Base-by-base conservation (phyloP, 2,113 vertebrate genomes). In the Melanotaenia duboulayi region DNA sequence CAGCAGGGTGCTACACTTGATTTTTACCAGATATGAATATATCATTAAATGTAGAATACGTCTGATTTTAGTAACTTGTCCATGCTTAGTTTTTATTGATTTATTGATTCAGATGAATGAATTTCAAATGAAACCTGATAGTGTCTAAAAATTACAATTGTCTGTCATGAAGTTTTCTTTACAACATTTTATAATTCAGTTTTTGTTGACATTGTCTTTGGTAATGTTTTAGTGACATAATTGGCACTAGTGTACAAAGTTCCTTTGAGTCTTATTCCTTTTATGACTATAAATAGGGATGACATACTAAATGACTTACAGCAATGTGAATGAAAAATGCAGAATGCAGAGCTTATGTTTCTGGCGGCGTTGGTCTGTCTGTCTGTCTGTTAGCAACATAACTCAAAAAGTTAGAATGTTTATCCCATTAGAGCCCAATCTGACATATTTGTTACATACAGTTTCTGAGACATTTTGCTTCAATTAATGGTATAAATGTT, bases 1-100 rank as follows among this genome's bases (percentile, higher is more conserved):
- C 40, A 56, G 32, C 46, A 42, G 14, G 46, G 12, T 73, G 72
- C 54, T 58, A 14, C 4, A 70, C 32, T 49, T 17, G 24, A 61
- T 62, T 49, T 56, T 32, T 14, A 14, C 14, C 3, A 42, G 12
- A 42, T 42, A 11, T 49, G 49, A n/a, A 48, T 11, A 44, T 20
- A n/a, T 12, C 48, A 32, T n/a, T 63, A 11, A 48, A 25, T 7
- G 44, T 20, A 14, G 6, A 46, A 6, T 16, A 28, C 16, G 24
- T 68, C 22, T 14, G 13, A 2, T 40, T 54, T 71, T 9, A 49
- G 37, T 9, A n/a, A 8, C 1, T 55, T 19, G 16, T 25, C 35
- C 13, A 37, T 5, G 22, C 14, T 64, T 35, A 7, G 32, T 35
- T 35, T 35, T 35, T 6, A 7, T 35, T 35, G 32, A n/a, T n/a